A percentile compares a stretch with the other conserved stretches of the same genome.
These are phyloP conservation scores for Nautilus pompilius DNA, from an alignment of 1,140 invertebrate genomes.

Conservation along the genomic window DNA sequence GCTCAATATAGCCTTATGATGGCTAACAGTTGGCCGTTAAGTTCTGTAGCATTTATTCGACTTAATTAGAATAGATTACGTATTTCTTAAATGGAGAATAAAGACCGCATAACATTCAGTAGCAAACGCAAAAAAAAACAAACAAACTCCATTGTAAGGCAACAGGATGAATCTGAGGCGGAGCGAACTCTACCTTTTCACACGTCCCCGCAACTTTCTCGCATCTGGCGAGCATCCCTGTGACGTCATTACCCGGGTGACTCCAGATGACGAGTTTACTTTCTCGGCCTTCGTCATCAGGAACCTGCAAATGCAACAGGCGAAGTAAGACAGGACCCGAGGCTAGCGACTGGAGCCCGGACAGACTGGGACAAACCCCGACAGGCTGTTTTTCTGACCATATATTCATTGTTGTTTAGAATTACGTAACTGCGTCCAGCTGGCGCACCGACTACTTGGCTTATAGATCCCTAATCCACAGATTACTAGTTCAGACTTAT, in stretches of 20 bases:
- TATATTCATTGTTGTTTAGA: not conserved
- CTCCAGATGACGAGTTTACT: conserved; percentile 37
- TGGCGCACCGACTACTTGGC: not conserved
- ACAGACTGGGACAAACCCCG: not conserved
- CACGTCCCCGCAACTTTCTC: conserved; percentile 42
- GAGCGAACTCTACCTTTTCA: conserved; percentile 42
- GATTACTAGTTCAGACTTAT: no score
- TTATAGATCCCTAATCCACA: not conserved
- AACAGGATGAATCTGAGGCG: no score
- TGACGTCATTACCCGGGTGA: conserved; percentile 43
- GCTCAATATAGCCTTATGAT: no score
- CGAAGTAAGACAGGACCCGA: not conserved
- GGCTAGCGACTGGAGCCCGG: not conserved
- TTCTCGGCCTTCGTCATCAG: conserved; percentile 27
- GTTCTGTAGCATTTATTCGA: no score
- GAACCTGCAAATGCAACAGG: not conserved
- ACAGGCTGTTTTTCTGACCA: not conserved
- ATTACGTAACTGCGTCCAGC: not conserved
- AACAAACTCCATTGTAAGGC: no score
- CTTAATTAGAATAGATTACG: no score
- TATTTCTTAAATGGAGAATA: no score
- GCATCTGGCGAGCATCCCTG: conserved; percentile 41
- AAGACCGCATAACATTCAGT: no score
- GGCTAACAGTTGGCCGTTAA: no score
- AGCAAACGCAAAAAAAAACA: no score